Percentiles rank a stretch among this genome's conserved stretches.
These are phyloP conservation scores for Agrochola litura DNA, from an alignment of 2,888 invertebrate species.

Conservation along the genomic window DNA sequence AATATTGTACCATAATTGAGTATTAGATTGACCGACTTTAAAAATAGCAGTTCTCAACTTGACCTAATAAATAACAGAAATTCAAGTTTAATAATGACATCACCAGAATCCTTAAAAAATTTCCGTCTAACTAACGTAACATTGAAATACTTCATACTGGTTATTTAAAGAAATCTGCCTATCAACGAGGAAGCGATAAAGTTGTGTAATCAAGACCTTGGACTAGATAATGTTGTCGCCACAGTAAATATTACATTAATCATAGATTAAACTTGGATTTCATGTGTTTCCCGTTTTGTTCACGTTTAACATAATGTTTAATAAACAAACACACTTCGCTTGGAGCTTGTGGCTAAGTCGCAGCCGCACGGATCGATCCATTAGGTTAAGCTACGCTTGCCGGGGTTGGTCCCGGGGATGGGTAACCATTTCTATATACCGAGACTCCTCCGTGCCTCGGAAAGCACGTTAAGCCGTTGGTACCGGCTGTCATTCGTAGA, in stretches of 20 bases:
- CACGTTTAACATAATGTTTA: not conserved
- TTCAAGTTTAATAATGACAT: slow-evolving; percentile 1
- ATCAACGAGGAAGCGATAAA: slow-evolving; percentile 60
- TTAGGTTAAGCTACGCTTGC: too few relatives aligned
- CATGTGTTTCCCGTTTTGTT: not conserved
- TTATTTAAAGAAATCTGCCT: slow-evolving; percentile 45
- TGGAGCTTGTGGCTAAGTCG: too few relatives aligned
- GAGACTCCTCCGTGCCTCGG: too few relatives aligned
- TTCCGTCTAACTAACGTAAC: slow-evolving; percentile 15
- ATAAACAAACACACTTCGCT: not conserved
- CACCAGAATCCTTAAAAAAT: slow-evolving; percentile 3
- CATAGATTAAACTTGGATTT: slow-evolving; percentile 1
- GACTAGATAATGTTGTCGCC: slow-evolving; percentile 56
- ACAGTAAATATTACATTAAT: slow-evolving; percentile 41
- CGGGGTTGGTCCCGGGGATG: too few relatives aligned
- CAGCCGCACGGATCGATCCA: too few relatives aligned
- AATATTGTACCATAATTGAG: too few relatives aligned
- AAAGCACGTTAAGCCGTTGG: too few relatives aligned
- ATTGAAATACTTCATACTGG: slow-evolving; percentile 26
- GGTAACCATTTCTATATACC: too few relatives aligned
- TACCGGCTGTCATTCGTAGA: too few relatives aligned
- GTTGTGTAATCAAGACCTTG: slow-evolving; percentile 63
- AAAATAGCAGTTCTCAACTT: not conserved
- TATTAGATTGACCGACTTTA: not conserved
- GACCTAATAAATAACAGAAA: not conserved